Conservation (phyloP, 2,797 vertebrate species). For the Peromyscus attwateri region DNA sequence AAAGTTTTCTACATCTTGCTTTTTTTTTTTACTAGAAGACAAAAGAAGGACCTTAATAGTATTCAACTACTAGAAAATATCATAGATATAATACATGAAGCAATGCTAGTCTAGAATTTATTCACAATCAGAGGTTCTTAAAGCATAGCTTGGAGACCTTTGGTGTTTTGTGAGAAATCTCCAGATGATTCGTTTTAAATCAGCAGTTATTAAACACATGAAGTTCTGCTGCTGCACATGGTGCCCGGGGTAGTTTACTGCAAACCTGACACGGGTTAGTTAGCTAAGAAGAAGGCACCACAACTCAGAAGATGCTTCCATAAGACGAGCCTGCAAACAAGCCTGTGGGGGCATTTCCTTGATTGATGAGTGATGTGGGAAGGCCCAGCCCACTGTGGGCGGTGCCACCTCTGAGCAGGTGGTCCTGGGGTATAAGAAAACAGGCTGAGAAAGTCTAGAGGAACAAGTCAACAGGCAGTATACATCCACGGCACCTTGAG, state of each 20-base stretch:
- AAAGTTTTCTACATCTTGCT: slow-evolving; percentile 28
- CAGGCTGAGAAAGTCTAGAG: not conserved
- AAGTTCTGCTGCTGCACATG: not conserved
- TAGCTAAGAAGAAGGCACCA: not conserved
- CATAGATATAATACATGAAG: not conserved
- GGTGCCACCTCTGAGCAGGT: not conserved
- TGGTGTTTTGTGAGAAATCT: not conserved
- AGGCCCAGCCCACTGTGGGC: not conserved
- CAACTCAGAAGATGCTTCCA: not conserved
- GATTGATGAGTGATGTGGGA: not conserved
- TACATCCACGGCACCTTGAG: not conserved
- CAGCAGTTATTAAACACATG: not conserved
- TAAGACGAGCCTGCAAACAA: not conserved
- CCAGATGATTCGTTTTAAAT: not conserved
- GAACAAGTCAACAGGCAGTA: not conserved
- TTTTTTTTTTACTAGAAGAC: slow-evolving; percentile 24
- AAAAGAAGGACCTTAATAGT: slow-evolving; percentile 14
- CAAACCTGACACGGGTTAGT: not conserved
- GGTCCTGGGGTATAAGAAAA: not conserved
- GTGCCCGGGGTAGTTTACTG: not conserved
- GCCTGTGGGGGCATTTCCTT: not conserved
- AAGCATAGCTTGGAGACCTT: not conserved
- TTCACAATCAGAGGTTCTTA: slow-evolving; percentile 2
- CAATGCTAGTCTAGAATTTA: not conserved
- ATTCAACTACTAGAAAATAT: slow-evolving; percentile 16